Evolutionary conservation across 2,797 vertebrate genomes (phyloP).

Genomic region (Spinibarbus caldwelli): DNA sequence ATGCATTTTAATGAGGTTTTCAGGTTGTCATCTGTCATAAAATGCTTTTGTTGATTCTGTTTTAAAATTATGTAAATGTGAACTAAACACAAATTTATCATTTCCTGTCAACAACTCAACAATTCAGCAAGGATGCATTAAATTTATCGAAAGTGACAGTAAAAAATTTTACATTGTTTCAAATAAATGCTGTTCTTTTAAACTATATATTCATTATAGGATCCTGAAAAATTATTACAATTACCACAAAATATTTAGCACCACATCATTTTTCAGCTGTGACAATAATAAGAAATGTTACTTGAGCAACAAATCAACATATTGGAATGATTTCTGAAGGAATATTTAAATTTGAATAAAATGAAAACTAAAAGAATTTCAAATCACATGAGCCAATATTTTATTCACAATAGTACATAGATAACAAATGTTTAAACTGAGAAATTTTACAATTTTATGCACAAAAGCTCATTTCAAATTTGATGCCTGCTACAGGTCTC

Average conservation of each 20-base stretch:
- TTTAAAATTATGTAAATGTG: conserved; percentile 1
- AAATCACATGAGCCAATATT: too few species aligned
- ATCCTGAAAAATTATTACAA: neutral
- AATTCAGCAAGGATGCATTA: neutral
- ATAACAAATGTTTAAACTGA: too few species aligned
- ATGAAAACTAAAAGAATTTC: too few species aligned
- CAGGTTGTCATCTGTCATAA: conserved; percentile 13
- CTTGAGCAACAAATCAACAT: neutral
- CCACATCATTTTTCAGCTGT: neutral
- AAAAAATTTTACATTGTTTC: neutral
- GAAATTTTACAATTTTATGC: too few species aligned
- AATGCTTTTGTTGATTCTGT: neutral
- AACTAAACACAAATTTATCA: neutral
- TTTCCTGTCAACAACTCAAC: neutral
- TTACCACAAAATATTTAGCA: neutral
- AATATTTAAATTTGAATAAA: too few species aligned
- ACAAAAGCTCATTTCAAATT: too few species aligned
- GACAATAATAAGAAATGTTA: neutral
- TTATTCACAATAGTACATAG: too few species aligned
- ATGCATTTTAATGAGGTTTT: neutral
- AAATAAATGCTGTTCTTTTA: neutral
- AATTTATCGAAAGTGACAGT: neutral
- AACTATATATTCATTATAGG: neutral
- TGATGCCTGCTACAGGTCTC: too few species aligned
- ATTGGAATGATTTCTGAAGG: neutral